Conservation (phyloP, 2,113 vertebrate species). For the Pampusana beccarii region DNA sequence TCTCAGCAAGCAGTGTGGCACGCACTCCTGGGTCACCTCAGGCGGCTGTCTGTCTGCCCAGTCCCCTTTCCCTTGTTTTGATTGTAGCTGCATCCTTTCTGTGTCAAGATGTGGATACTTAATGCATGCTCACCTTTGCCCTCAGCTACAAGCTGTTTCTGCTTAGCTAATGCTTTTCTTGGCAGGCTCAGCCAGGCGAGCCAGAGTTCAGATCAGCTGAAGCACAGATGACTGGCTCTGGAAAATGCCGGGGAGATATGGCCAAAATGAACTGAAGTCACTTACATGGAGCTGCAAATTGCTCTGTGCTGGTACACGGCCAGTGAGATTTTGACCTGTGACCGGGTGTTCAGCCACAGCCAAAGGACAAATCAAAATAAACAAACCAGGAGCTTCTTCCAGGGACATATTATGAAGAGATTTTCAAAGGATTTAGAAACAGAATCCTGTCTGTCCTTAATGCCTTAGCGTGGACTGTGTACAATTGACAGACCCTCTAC, state of each 20-base stretch:
- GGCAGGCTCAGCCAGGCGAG: slow-evolving; percentile 24
- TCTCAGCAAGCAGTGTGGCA: not conserved
- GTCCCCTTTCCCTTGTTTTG: not conserved
- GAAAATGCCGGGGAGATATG: not conserved
- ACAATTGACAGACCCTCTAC: not conserved
- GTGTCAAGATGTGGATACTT: not conserved
- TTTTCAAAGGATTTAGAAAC: slow-evolving; percentile 24
- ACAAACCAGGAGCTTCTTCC: slow-evolving; percentile 30
- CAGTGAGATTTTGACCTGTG: not conserved
- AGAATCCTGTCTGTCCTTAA: not conserved
- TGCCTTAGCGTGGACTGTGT: not conserved
- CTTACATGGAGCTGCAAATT: slow-evolving; percentile 33
- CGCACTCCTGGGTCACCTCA: not conserved
- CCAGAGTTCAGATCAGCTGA: slow-evolving; percentile 55
- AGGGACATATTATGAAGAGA: not conserved
- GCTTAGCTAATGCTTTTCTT: slow-evolving; percentile 60
- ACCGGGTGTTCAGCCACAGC: not conserved
- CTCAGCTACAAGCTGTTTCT: slow-evolving; percentile 33
- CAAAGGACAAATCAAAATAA: slow-evolving; percentile 51
- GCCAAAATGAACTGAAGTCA: slow-evolving; percentile 12
- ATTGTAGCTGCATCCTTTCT: slow-evolving; percentile 37
- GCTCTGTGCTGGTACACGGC: not conserved
- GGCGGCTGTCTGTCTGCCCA: not conserved
- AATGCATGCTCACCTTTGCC: slow-evolving; percentile 27
- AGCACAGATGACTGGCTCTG: slow-evolving; percentile 16